A percentile compares a stretch with the other conserved stretches of the same genome.
These are phyloP conservation scores for Austrolebias charrua DNA, from an alignment of 2,797 vertebrate species.

Conservation along the genomic window DNA sequence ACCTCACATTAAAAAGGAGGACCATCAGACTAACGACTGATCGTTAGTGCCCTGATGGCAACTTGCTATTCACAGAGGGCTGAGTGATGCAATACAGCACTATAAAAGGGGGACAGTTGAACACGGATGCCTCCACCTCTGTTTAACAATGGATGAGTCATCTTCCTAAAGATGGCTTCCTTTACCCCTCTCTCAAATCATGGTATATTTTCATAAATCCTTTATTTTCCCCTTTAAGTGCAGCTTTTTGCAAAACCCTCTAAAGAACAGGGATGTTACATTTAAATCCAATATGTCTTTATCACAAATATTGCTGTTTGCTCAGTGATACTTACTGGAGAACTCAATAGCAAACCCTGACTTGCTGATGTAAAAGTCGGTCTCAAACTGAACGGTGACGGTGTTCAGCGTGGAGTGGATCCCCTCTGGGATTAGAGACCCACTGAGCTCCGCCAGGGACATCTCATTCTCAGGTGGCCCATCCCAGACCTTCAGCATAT, in stretches of 20 bases:
- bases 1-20: no score
- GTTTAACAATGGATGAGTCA: no score
- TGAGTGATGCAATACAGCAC: no score
- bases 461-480: conserved; percentile 97
- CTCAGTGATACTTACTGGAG: conserved; percentile 87
- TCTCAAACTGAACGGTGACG: conserved; percentile 96
- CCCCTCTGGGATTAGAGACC: conserved; percentile 93
- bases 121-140: no score
- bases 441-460: conserved; percentile 93
- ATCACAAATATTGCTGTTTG: not conserved
- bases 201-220: no score
- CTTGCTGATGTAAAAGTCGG: conserved; percentile 99
- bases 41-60: no score
- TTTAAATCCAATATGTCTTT: not conserved
- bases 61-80: no score
- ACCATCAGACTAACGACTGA: no score
- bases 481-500: conserved; percentile 97
- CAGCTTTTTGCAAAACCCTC: not conserved
- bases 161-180: no score
- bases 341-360: conserved; percentile 98
- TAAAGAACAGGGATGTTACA: not conserved
- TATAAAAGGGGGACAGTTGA: no score
- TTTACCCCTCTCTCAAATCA: no score
- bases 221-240: no score
- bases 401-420: conserved; percentile 95